phyloP scores from a whole-genome alignment of 2,888 invertebrate species.

The Empis stercorea region DNA sequence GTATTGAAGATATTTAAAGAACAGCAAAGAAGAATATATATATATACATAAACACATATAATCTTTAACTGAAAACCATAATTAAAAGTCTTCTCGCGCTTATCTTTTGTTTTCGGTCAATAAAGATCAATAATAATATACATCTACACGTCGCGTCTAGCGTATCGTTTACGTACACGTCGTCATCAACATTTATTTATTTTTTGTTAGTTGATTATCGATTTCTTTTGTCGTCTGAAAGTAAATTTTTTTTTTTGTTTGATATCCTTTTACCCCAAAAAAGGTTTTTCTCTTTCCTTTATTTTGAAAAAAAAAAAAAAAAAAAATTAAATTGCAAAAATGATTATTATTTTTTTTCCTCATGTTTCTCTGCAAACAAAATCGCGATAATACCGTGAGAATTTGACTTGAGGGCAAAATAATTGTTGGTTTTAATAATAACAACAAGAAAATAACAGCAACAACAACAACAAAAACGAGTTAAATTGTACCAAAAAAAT shows the following conservation, averaged over 20 bases:
- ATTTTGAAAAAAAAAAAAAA: not conserved
- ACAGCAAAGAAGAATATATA: too few species aligned
- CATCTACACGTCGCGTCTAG: too few species aligned
- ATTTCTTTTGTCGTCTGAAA: not conserved
- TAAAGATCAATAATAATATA: too few species aligned
- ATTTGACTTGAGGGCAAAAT: not conserved
- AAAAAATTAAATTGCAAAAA: not conserved
- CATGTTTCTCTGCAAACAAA: not conserved
- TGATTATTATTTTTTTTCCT: not conserved
- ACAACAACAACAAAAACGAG: too few species aligned
- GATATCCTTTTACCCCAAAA: not conserved
- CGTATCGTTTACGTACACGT: not conserved
- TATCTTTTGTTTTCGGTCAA: too few species aligned
- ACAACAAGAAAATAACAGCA: too few species aligned
- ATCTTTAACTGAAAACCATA: too few species aligned
- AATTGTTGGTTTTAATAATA: not conserved
- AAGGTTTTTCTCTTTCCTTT: too few species aligned
- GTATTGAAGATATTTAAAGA: too few species aligned
- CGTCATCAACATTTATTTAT: not conserved
- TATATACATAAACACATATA: too few species aligned
- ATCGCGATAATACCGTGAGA: not conserved
- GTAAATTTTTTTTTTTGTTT: not conserved
- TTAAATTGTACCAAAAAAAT: too few species aligned
- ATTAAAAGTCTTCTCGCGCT: too few species aligned
- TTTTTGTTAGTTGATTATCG: constrained; percentile 1